Conservation (phyloP, 2,113 vertebrate species). For the Donacobius atricapilla region DNA sequence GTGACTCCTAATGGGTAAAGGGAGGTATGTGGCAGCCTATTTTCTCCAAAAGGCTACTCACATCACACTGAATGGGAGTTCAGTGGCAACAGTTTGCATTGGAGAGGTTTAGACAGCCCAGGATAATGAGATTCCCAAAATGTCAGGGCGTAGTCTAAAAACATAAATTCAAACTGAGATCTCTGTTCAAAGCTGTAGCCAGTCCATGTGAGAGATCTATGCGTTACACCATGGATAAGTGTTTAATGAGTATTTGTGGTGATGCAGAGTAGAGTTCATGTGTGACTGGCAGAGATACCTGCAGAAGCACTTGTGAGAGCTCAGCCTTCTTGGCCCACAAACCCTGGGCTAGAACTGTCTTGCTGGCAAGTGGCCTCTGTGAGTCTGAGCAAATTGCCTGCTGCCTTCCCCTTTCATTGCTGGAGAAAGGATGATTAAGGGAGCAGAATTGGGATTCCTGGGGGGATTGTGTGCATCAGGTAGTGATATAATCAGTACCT, state of each 20-base stretch:
- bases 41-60: not conserved
- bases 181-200: not conserved
- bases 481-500: not conserved
- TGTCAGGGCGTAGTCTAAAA: not conserved
- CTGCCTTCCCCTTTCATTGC: not conserved
- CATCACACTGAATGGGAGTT: not conserved
- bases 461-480: not conserved
- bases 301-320: not conserved
- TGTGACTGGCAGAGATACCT: not conserved
- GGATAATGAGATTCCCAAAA: not conserved
- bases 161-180: not conserved
- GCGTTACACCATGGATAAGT: not conserved
- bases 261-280: not conserved
- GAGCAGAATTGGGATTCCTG: not conserved
- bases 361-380: not conserved
- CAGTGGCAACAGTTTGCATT: not conserved
- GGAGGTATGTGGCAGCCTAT: not conserved
- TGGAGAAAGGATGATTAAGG: not conserved
- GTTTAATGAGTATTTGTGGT: not conserved
- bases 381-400: not conserved
- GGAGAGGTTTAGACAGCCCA: not conserved
- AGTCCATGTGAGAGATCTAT: not conserved
- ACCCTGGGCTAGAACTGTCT: not conserved
- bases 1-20: not conserved
- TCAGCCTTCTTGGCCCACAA: fast-evolving